phyloP scores from a whole-genome alignment of 2,797 vertebrate species.

The Coccyzus lansbergi region DNA sequence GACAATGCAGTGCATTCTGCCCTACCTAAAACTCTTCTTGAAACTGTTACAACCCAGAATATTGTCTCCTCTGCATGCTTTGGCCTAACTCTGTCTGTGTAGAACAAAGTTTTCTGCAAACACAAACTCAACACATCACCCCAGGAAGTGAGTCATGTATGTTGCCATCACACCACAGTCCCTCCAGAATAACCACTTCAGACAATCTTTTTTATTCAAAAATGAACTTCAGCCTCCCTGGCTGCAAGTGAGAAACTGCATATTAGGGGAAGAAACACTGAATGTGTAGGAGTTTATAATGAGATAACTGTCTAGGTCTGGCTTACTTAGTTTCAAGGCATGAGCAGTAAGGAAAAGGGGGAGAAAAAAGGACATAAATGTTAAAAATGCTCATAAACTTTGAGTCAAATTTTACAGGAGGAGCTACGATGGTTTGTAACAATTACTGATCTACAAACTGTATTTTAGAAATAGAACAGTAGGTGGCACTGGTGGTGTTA shows the following conservation, averaged over 20 bases:
- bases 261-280: not conserved
- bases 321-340: not conserved
- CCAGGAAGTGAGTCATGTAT: not conserved
- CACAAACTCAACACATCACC: not conserved
- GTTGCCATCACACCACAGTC: not conserved
- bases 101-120: not conserved
- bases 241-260: not conserved
- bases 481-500: conserved; percentile 39
- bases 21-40: not conserved
- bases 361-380: not conserved
- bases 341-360: not conserved
- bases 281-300: not conserved
- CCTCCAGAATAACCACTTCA: not conserved
- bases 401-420: not conserved
- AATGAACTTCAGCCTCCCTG: not conserved
- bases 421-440: not conserved
- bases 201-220: not conserved
- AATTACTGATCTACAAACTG: not conserved
- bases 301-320: not conserved
- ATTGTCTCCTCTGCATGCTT: not conserved
- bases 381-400: not conserved
- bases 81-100: not conserved
- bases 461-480: not conserved
- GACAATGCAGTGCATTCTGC: not conserved
- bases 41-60: not conserved